Conservation (phyloP, 2,113 vertebrate genomes). For the Cyanoramphus novaezelandiae region DNA sequence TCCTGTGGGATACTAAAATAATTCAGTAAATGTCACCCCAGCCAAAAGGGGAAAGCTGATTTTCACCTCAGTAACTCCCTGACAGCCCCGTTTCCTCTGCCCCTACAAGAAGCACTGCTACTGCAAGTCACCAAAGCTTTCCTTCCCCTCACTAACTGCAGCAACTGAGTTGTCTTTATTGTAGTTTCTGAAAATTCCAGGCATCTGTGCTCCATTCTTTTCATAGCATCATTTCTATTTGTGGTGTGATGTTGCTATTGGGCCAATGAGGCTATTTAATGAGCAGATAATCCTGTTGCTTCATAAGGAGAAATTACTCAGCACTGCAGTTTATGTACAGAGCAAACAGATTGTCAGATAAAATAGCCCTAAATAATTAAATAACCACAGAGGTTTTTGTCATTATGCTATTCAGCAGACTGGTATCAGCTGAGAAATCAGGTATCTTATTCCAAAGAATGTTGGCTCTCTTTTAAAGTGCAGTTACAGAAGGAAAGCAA, state of each 20-base stretch:
- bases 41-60: neutral
- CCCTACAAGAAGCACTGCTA: neutral
- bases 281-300: slow-evolving; percentile 43
- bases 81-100: neutral
- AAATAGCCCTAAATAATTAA: slow-evolving; percentile 58
- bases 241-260: neutral
- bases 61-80: neutral
- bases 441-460: slow-evolving; percentile 15
- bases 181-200: neutral
- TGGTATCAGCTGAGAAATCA: neutral
- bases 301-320: slow-evolving; percentile 61
- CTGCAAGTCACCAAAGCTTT: neutral
- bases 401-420: slow-evolving; percentile 20
- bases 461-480: slow-evolving; percentile 4
- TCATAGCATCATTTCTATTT: neutral
- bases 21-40: neutral
- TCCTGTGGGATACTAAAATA: neutral
- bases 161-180: neutral
- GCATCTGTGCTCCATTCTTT: neutral
- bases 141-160: neutral
- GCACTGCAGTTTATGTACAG: slow-evolving; percentile 47
- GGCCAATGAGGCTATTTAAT: slow-evolving; percentile 25
- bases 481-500: slow-evolving; percentile 2
- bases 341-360: slow-evolving; percentile 60
- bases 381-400: slow-evolving; percentile 27